A percentile compares a stretch with the other conserved stretches of the same genome.
Evolutionary conservation across 2,113 vertebrate species (phyloP).

Genomic region (Pogonocichla stellata): DNA sequence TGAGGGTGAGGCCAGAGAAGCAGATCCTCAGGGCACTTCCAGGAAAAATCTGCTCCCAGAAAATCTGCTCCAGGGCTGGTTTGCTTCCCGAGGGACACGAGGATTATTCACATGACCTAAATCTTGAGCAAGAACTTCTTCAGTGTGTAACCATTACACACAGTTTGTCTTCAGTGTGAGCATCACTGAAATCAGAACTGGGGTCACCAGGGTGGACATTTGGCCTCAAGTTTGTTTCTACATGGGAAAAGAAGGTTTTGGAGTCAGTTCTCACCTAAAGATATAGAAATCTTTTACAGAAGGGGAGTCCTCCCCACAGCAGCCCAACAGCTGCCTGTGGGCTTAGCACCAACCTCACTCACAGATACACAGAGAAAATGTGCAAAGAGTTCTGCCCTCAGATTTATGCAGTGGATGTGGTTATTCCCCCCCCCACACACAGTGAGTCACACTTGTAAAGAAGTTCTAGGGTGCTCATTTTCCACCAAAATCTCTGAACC

Average conservation of each 20-base stretch:
- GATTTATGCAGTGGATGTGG: background rate
- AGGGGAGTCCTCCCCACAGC: background rate
- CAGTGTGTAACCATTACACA: fast-evolving
- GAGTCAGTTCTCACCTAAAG: background rate
- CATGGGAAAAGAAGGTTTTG: background rate
- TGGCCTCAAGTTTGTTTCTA: background rate
- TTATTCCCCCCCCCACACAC: background rate
- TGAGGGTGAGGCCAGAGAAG: background rate
- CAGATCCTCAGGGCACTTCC: background rate
- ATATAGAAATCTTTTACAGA: background rate
- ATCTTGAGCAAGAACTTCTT: background rate
- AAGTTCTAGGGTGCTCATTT: background rate
- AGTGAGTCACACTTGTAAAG: background rate
- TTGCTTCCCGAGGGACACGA: fast-evolving
- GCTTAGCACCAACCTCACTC: background rate
- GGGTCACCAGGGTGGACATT: background rate
- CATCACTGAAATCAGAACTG: background rate
- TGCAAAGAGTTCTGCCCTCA: background rate
- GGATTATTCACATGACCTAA: background rate
- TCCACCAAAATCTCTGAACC: background rate
- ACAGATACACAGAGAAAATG: background rate
- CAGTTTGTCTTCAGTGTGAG: background rate
- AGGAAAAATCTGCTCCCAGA: background rate
- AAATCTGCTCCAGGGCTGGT: background rate
- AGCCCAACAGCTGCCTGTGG: background rate